Percentiles rank a stretch among this genome's conserved stretches.
phyloP scores from a whole-genome alignment of 2,888 invertebrate genomes.

The Dromius quadrimaculatus region DNA sequence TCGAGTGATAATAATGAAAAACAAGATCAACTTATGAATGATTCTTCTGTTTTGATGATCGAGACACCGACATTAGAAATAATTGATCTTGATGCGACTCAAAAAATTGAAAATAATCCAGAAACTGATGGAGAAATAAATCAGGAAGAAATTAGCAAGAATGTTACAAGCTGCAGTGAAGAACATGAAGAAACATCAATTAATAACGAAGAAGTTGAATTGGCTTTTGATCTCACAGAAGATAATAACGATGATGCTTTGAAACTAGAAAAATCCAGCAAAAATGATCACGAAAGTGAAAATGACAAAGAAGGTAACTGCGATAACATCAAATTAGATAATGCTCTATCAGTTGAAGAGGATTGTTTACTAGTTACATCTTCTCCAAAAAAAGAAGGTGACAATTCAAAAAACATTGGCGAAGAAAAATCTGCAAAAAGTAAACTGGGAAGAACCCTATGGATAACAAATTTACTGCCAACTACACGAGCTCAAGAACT shows the following conservation, averaged over 20 bases:
- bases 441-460: constrained; percentile 78
- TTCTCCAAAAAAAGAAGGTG: constrained; percentile 57
- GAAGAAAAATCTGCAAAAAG: constrained; percentile 56
- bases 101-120: constrained; percentile 29
- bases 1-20: constrained; percentile 59
- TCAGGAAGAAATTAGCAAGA: constrained; percentile 50
- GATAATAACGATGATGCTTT: no score
- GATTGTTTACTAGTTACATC: constrained; percentile 40
- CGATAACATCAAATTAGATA: no score
- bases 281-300: no score
- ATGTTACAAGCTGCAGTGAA: constrained; percentile 63
- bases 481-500: constrained; percentile 94
- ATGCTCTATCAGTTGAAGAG: no score
- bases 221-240: no score
- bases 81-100: background rate
- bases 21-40: constrained; percentile 30
- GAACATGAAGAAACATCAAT: constrained; percentile 84
- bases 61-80: constrained; percentile 31
- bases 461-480: constrained; percentile 95
- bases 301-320: no score
- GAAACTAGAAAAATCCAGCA: constrained; percentile 5
- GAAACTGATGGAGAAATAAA: constrained; percentile 56
- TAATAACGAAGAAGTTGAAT: constrained; percentile 85
- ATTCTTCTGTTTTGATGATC: constrained; percentile 41
- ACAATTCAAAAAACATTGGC: constrained; percentile 49